These are phyloP conservation scores for Cerastis rubricosa DNA, from an alignment of 2,888 invertebrate genomes.

Conservation along the genomic window DNA sequence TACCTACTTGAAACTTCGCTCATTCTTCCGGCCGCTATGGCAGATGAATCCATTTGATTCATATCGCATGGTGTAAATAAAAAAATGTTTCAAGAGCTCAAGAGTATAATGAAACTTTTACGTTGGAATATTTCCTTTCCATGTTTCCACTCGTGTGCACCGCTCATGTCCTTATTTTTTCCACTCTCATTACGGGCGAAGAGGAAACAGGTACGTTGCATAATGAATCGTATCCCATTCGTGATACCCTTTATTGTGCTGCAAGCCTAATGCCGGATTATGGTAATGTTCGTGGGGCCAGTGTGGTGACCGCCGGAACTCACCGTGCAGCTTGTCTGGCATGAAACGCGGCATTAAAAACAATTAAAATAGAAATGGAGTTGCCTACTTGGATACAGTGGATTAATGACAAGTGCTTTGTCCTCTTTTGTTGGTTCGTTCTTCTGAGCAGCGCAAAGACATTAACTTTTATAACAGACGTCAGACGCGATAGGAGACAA, in stretches of 20 bases:
- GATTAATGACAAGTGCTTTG: slow-evolving; percentile 10
- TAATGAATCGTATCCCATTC: slow-evolving; percentile 76
- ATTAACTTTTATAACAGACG: slow-evolving; percentile 13
- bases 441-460: not conserved
- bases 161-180: slow-evolving; percentile 59
- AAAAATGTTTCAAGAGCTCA: slow-evolving; percentile 53
- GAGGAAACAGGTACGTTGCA: slow-evolving; percentile 71
- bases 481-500: slow-evolving; percentile 27
- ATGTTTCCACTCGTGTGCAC: slow-evolving; percentile 50
- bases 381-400: not conserved
- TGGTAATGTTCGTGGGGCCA: slow-evolving; percentile 73
- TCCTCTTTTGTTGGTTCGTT: not conserved
- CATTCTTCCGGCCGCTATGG: slow-evolving; percentile 71
- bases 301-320: slow-evolving; percentile 53
- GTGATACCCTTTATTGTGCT: slow-evolving; percentile 73
- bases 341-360: slow-evolving; percentile 19
- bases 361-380: slow-evolving; percentile 18
- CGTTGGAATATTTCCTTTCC: slow-evolving; percentile 47
- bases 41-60: slow-evolving; percentile 58
- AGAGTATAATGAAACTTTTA: slow-evolving; percentile 54
- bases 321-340: slow-evolving; percentile 15
- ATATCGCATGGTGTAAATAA: slow-evolving; percentile 48
- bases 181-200: slow-evolving; percentile 67
- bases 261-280: slow-evolving; percentile 76
- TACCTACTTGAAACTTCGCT: slow-evolving; percentile 71